phyloP scores from a whole-genome alignment of 2,797 vertebrate genomes.

The Diglossa cyanea region DNA sequence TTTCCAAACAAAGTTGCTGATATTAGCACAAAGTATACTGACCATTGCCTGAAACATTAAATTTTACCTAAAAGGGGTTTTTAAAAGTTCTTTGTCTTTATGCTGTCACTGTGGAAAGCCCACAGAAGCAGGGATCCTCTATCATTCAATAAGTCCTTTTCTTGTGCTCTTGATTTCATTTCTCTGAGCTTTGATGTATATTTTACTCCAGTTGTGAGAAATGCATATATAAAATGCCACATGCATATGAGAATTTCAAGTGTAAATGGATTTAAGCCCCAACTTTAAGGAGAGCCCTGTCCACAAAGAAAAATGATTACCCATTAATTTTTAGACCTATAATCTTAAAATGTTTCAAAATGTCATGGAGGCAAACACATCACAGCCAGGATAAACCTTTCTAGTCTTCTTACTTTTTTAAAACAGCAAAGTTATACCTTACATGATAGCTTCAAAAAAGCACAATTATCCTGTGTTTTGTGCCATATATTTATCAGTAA shows the following conservation, averaged over 20 bases:
- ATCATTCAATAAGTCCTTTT: slow-evolving; percentile 4
- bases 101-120: not conserved
- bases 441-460: slow-evolving; percentile 24
- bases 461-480: slow-evolving; percentile 34
- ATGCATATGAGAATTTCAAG: not conserved
- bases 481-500: not conserved
- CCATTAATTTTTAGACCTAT: slow-evolving; percentile 40
- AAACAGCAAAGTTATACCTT: not conserved
- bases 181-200: slow-evolving; percentile 10
- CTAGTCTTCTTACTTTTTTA: slow-evolving; percentile 13
- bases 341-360: slow-evolving; percentile 56
- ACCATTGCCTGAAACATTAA: not conserved
- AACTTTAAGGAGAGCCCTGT: slow-evolving; percentile 10
- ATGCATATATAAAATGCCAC: not conserved
- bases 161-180: slow-evolving; percentile 16
- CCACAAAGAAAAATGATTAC: slow-evolving; percentile 28
- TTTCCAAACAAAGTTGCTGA: not conserved
- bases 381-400: slow-evolving; percentile 44
- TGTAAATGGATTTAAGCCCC: slow-evolving; percentile 24
- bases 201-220: slow-evolving; percentile 1
- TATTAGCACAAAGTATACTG: not conserved
- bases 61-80: not conserved
- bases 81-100: not conserved
- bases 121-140: not conserved
- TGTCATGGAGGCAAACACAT: slow-evolving; percentile 6